Evolutionary conservation across 2,113 vertebrate species (phyloP), one percentile per base, ranked within the genome.

Genomic region (Indicator maculatus): DNA sequence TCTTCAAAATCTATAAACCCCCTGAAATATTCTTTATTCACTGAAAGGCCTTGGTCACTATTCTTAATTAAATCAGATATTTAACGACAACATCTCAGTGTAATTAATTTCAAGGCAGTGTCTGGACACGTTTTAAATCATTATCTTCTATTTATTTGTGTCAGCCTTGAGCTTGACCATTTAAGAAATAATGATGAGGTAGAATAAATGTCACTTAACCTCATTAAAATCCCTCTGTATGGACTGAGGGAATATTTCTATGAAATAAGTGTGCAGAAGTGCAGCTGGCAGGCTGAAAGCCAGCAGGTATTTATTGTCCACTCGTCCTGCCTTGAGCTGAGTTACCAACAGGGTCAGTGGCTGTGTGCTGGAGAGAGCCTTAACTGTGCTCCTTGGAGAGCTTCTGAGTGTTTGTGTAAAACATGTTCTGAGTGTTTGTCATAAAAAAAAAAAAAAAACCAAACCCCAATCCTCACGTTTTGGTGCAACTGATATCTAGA

Each of bases 331-430:
- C 9, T 64, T 79, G 60, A 67, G 4, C 39, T 38, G 28, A 2
- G 4, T 60, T 73, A 33, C 6, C 76, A 27, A 77, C 11, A 13
- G 28, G 70, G 38, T 9, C 27, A 1, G 4, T n/a, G 3, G 39
- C 1, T 47, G 2, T 1, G 3, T 74, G 33, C 26, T 72, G 16
- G 44, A 47, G 13, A 53, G 24, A 28, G 3, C 1, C 0, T 28
- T 28, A 59, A 23, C 2, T 63, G 10, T 75, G 18, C 66, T 79
- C 18, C 14, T 14, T 50, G 47, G 47, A 50, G 47, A 50, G 23
- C 10, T 50, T 11, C 47, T 50, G 47, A 23, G 21, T 50, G 47
- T 36, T 36, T 36, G 36, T 36, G 36, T 36, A 30, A 61, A 3
- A 39, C 11, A 17, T n/a, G 10, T 24, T 50, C 19, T 52, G 8